Evolutionary conservation across 1,140 invertebrate genomes (phyloP).

Genomic region (Scylla paramamosain): DNA sequence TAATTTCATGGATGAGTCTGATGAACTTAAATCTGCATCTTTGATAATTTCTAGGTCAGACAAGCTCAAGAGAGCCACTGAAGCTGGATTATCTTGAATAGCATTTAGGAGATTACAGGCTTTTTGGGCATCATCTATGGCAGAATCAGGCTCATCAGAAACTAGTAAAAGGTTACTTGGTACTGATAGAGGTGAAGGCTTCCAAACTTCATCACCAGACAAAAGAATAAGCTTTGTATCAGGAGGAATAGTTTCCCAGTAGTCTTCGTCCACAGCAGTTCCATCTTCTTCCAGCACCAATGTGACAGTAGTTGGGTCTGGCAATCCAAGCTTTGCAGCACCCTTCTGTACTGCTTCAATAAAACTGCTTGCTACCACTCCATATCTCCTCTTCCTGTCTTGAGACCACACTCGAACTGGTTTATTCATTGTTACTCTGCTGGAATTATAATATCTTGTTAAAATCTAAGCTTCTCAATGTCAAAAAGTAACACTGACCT

Average conservation of each 20-base stretch:
- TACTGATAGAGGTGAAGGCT: slow-evolving; percentile 60
- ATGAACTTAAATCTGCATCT: slow-evolving; percentile 62
- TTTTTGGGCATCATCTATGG: slow-evolving; percentile 32
- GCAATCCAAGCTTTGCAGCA: slow-evolving; percentile 58
- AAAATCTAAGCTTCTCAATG: background rate
- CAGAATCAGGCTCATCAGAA: slow-evolving; percentile 66
- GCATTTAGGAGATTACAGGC: slow-evolving; percentile 53
- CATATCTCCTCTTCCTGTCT: slow-evolving; percentile 66
- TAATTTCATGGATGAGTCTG: slow-evolving; percentile 60
- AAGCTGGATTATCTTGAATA: slow-evolving; percentile 69
- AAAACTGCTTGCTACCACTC: slow-evolving; percentile 65
- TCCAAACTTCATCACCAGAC: slow-evolving; percentile 60
- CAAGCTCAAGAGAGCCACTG: slow-evolving; percentile 64
- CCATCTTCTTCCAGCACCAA: slow-evolving; percentile 74
- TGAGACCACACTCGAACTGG: slow-evolving; percentile 73
- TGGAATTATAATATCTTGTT: background rate
- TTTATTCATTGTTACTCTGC: slow-evolving; percentile 56
- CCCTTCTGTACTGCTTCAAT: slow-evolving; percentile 62
- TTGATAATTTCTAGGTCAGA: slow-evolving; percentile 72
- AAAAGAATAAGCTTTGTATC: slow-evolving; percentile 68
- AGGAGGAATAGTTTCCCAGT: slow-evolving; percentile 69
- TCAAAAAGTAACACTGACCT: no score
- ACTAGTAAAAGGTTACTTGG: slow-evolving; percentile 61
- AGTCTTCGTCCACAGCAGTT: slow-evolving; percentile 70
- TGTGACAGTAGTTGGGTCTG: slow-evolving; percentile 52